phyloP scores from a whole-genome alignment of 2,113 vertebrate genomes.

The Gavia stellata region DNA sequence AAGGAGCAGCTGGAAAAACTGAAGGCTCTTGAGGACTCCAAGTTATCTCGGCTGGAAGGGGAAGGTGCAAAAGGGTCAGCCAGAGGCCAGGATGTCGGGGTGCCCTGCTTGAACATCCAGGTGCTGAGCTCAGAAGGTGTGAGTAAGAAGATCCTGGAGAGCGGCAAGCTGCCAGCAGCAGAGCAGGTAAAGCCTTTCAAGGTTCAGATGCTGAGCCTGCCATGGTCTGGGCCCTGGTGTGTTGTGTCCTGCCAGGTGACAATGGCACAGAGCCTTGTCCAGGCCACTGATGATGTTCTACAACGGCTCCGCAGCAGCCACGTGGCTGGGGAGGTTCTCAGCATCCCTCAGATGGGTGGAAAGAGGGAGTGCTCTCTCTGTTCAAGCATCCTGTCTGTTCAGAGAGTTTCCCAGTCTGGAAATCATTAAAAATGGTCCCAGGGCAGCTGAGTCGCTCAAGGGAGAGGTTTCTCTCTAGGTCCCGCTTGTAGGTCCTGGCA shows the following conservation, averaged over 20 bases:
- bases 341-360: neutral
- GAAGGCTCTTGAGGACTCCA: constrained; percentile 7
- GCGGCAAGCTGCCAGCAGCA: constrained; percentile 60
- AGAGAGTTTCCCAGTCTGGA: neutral
- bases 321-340: neutral
- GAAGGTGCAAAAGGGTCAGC: neutral
- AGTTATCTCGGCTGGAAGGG: neutral
- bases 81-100: neutral
- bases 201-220: neutral
- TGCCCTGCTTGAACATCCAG: constrained; percentile 77
- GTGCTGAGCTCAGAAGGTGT: constrained; percentile 29
- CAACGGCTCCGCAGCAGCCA: neutral
- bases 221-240: accelerated
- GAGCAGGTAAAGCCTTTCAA: constrained; percentile 65
- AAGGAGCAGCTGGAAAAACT: constrained; percentile 53
- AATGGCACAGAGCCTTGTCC: neutral
- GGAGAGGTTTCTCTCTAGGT: neutral
- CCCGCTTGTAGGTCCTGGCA: neutral
- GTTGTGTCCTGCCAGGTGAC: neutral
- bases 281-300: neutral
- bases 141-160: constrained; percentile 56
- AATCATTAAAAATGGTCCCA: neutral
- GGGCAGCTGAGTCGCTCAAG: neutral
- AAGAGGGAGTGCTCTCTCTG: neutral
- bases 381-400: neutral